Conservation (phyloP, 2,888 invertebrate species). For the Coleophora deauratella region DNA sequence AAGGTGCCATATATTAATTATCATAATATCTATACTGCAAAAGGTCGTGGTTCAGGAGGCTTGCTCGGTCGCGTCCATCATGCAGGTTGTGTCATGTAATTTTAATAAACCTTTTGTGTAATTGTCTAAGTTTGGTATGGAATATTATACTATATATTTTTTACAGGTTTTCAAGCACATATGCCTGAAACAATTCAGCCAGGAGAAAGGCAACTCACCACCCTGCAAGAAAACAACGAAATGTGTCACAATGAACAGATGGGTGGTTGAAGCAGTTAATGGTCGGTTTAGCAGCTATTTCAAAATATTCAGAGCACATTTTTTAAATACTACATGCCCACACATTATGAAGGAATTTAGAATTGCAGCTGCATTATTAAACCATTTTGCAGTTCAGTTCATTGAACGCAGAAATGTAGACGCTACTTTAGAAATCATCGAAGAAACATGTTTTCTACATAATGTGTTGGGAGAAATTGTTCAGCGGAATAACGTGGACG, state of each 20-base stretch:
- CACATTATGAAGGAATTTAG: not conserved
- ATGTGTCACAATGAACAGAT: slow-evolving; percentile 8
- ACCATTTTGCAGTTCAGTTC: slow-evolving; percentile 7
- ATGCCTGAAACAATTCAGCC: not conserved
- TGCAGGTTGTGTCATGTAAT: too few relatives aligned
- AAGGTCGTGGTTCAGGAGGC: too few relatives aligned
- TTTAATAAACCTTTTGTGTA: too few relatives aligned
- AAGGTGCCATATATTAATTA: too few relatives aligned
- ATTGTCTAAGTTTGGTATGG: too few relatives aligned
- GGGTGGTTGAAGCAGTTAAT: not conserved
- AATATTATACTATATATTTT: too few relatives aligned
- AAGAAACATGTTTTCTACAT: not conserved
- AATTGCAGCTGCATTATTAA: slow-evolving; percentile 6
- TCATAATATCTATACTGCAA: too few relatives aligned
- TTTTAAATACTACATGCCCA: slow-evolving; percentile 6
- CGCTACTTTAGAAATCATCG: slow-evolving; percentile 4
- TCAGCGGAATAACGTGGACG: slow-evolving; percentile 1
- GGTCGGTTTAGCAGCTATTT: slow-evolving; percentile 12
- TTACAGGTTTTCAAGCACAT: not conserved
- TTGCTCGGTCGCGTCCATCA: too few relatives aligned
- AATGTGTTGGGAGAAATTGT: slow-evolving; percentile 2
- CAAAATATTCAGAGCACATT: slow-evolving; percentile 10
- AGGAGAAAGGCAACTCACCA: slow-evolving; percentile 5
- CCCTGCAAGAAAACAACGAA: slow-evolving; percentile 10
- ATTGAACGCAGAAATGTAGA: slow-evolving; percentile 5